Conservation (phyloP, 2,888 invertebrate species). For the Elegia similella region DNA sequence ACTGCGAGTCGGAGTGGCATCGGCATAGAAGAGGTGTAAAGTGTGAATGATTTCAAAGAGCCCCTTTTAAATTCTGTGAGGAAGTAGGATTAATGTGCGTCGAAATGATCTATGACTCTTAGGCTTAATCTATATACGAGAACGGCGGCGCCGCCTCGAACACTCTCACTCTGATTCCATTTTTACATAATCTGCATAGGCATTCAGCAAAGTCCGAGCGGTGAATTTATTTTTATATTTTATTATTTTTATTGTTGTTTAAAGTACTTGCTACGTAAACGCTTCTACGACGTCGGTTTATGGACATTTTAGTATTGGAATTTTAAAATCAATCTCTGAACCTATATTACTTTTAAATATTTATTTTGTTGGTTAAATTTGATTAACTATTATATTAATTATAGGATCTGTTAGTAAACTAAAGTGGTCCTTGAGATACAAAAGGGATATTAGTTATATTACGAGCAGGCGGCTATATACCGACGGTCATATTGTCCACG, state of each 20-base stretch:
- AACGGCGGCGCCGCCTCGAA: no score
- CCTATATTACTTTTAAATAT: background rate
- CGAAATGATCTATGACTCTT: no score
- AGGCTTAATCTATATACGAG: no score
- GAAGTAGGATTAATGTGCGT: no score
- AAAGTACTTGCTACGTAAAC: constrained; percentile 6
- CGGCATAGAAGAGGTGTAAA: no score
- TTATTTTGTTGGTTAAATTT: background rate
- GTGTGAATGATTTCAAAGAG: no score
- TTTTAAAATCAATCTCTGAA: background rate
- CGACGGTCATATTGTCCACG: no score
- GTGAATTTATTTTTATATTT: constrained; percentile 10
- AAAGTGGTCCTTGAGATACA: background rate
- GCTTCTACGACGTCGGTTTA: background rate
- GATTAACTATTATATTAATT: background rate
- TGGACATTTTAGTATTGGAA: background rate
- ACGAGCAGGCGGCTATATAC: no score
- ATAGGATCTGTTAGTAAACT: background rate
- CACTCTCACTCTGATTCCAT: no score
- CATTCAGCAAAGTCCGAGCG: background rate
- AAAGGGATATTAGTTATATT: background rate
- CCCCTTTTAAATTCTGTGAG: no score
- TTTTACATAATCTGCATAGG: no score
- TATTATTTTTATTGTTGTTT: constrained; percentile 3
- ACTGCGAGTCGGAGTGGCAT: no score